Conservation (phyloP, 2,113 vertebrate genomes). For the Piaya cayana region DNA sequence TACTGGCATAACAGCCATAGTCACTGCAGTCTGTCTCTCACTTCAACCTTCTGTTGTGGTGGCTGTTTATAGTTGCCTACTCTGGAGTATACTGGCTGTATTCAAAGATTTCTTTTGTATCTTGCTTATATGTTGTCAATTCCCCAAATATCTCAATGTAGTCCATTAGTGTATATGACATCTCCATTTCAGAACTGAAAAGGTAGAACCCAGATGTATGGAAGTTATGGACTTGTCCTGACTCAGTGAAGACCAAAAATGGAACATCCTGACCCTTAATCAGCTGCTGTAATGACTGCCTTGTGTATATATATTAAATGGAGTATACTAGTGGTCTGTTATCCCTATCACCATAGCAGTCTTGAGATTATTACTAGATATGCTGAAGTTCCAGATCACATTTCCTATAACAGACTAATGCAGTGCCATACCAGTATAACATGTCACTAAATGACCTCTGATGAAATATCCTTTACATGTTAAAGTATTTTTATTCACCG, state of each 20-base stretch:
- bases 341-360: neutral
- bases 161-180: neutral
- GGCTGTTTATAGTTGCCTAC: neutral
- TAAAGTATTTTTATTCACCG: neutral
- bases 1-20: neutral
- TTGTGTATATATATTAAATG: neutral
- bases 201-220: neutral
- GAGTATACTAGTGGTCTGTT: neutral
- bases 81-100: neutral
- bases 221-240: neutral
- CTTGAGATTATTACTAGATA: neutral
- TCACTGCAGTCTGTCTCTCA: neutral
- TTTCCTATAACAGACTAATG: neutral
- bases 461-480: neutral
- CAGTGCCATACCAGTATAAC: neutral
- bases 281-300: neutral
- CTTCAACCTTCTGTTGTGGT: accelerated
- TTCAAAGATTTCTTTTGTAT: neutral
- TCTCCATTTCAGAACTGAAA: neutral
- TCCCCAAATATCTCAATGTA: neutral
- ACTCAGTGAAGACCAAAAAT: neutral
- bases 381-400: neutral
- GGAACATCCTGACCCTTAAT: neutral
- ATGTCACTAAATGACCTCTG: neutral
- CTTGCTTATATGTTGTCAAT: neutral